These are phyloP conservation scores for Artemisiospiza belli DNA, from an alignment of 2,113 vertebrate species.

Conservation along the genomic window DNA sequence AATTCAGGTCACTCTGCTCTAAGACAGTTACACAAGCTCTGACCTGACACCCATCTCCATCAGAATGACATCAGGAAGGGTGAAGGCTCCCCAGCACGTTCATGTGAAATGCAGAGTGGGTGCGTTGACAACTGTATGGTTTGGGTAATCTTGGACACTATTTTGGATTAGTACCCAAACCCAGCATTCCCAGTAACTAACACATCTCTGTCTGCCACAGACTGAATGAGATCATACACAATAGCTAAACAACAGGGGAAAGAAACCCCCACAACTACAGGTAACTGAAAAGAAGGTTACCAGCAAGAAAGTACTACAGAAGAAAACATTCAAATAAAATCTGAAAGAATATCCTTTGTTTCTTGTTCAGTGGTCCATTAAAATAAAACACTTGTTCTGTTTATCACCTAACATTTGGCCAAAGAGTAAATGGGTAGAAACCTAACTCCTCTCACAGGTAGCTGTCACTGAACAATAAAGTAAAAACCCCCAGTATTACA, in stretches of 20 bases:
- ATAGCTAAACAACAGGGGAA: background rate
- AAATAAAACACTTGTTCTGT: background rate
- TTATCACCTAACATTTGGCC: background rate
- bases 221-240: accelerated
- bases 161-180: background rate
- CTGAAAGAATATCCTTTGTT: background rate
- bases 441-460: background rate
- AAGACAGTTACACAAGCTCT: background rate
- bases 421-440: background rate
- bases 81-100: background rate
- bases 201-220: background rate
- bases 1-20: background rate
- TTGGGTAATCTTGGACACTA: accelerated
- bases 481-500: background rate
- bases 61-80: background rate
- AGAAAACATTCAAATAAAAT: background rate
- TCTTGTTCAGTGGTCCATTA: background rate
- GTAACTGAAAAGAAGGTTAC: background rate
- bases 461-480: background rate
- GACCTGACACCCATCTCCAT: background rate
- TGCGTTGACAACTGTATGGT: background rate
- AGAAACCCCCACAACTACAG: background rate
- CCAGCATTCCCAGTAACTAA: background rate
- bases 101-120: background rate
- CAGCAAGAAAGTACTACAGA: background rate